Base-by-base conservation (phyloP, 1,140 invertebrate species). In the Dryas iulia region DNA sequence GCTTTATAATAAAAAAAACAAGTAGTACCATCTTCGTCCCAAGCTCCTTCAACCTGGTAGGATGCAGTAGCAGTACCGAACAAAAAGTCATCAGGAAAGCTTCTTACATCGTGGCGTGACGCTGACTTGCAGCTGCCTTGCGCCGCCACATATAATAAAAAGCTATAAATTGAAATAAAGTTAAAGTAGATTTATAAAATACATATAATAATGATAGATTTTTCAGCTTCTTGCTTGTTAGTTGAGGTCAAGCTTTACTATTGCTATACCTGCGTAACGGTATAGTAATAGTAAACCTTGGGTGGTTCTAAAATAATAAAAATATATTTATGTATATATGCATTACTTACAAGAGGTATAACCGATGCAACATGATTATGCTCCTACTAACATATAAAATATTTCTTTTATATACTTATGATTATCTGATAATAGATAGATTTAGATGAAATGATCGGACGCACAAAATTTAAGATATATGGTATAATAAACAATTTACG, bases 11-110 rank as follows among this genome's bases (percentile, higher is more conserved):
- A 53, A 1, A 24, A 24, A 53, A 56, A 56, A 25, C 21, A 21
- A 21, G 10, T 47, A 18, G 10, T 91, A 93, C 94, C 93, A 65
- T 88, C 90, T 59, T 79, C 83, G 72, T 93, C 89, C 91, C 93
- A 94, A 5, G 83, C 93, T 11, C 94, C 94, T 87, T 95, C 94
- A 3, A 94, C 79, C 81, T 94, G 94, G 78, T 94, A 94, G 4
- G 93, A 79, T n/a, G 94, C 85, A 0, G 94, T 92, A 1, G 92
- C 89, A 7, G 91, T 87, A n/a, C 94, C 93, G 74, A 94, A 93
- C n/a, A 91, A 53, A 65, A 95, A 94, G 14, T 81, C 80, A 5
- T 92, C 76, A 1, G 94, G 93, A 74, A 94, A 94, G 39, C 79
- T 82, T 33, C 84, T 74, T 6, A 47, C 39, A 0, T 47, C 18